These are phyloP conservation scores for Bombus affinis DNA, from an alignment of 1,140 invertebrate genomes.

Conservation along the genomic window DNA sequence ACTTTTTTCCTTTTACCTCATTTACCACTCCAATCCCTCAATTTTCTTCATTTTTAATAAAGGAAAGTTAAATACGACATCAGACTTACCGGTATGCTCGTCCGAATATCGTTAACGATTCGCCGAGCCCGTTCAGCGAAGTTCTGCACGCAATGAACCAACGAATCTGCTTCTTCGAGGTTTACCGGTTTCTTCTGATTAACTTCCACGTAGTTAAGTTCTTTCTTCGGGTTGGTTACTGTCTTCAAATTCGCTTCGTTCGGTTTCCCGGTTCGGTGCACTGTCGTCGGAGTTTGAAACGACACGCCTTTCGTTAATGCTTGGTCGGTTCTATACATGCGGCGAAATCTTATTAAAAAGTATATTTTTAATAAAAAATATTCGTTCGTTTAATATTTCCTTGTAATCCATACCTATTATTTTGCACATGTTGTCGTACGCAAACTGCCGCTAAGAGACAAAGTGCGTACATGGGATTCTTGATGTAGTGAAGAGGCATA, in stretches of 20 bases:
- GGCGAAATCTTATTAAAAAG: background rate
- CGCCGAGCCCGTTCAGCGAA: background rate
- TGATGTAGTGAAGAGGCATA: conserved; percentile 17
- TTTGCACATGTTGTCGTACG: conserved; percentile 45
- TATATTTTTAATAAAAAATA: too few species aligned
- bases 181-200: background rate
- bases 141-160: conserved; percentile 7
- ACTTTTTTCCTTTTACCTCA: too few species aligned
- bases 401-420: conserved; percentile 13
- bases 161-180: background rate
- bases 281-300: background rate
- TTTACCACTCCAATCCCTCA: background rate
- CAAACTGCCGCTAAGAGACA: conserved; percentile 47
- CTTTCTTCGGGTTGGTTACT: background rate
- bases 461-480: conserved; percentile 48
- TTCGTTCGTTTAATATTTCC: background rate
- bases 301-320: background rate
- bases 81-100: background rate
- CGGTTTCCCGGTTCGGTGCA: background rate
- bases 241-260: background rate
- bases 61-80: background rate
- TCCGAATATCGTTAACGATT: background rate
- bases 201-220: background rate
- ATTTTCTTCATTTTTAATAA: background rate
- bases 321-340: background rate